phyloP scores from a whole-genome alignment of 2,888 invertebrate species.

The Rhagium mordax region DNA sequence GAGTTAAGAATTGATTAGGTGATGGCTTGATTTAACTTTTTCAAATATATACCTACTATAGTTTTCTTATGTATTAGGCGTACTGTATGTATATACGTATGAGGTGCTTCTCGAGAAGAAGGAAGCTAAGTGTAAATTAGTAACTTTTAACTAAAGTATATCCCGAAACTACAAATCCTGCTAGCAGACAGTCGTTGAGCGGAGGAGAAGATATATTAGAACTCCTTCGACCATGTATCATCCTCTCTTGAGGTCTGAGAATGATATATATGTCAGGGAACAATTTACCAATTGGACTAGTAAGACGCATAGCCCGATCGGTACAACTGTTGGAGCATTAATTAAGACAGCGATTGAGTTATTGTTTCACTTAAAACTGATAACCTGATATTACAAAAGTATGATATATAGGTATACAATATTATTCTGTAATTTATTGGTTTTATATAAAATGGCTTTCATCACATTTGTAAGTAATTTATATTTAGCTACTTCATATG shows the following conservation, averaged over 20 bases:
- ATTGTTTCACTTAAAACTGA: conserved; percentile 21
- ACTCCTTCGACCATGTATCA: conserved; percentile 61
- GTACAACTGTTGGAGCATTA: conserved; percentile 44
- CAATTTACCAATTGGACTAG: conserved; percentile 62
- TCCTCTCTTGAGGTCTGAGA: conserved; percentile 62
- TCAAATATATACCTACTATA: too few relatives aligned
- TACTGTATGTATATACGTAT: too few relatives aligned
- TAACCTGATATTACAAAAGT: not conserved
- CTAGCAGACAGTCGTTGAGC: conserved; percentile 43
- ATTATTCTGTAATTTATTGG: not conserved
- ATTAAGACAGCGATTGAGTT: conserved; percentile 46
- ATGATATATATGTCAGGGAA: conserved; percentile 64
- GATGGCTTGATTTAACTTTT: too few relatives aligned
- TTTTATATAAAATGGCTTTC: too few relatives aligned
- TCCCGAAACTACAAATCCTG: conserved; percentile 44
- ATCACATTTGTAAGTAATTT: too few relatives aligned
- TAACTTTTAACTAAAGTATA: conserved; percentile 29
- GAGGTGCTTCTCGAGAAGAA: too few relatives aligned
- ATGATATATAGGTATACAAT: not conserved
- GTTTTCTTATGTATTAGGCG: too few relatives aligned
- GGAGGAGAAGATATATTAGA: conserved; percentile 58
- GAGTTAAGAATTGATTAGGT: too few relatives aligned
- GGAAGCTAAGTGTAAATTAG: conserved; percentile 17
- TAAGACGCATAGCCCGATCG: conserved; percentile 52
- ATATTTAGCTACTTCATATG: too few relatives aligned